Evolutionary conservation across 2,888 invertebrate species (phyloP), one percentile per base, ranked within the genome.

Genomic region (Drosophila paracracens): DNA sequence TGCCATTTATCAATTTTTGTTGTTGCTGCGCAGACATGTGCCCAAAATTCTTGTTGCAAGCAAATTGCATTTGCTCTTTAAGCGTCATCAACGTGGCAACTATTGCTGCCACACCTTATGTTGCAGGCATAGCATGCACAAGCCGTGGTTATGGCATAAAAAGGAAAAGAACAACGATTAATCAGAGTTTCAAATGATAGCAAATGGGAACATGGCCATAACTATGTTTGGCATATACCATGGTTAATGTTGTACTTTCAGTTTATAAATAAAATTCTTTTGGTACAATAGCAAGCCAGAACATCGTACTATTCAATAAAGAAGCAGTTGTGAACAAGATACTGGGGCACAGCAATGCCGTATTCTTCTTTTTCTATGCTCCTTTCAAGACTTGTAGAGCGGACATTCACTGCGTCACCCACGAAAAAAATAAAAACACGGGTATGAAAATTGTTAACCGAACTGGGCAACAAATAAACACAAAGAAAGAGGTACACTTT

Each of bases 41-140:
- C 62, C 59, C 59, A 69, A 73, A 75, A 53, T 70, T 74, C 59
- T 70, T 77, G 69, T 46, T 67, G 75, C 67, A 74, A 82, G 69
- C 68, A 77, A 85, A 88, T 82, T 80, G 81, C 81, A 73, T 77
- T 88, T 80, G 72, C 31, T 46, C 80, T 71, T 80, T 56, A 64
- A 74, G 61, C 63, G 52, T 46, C 46, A 63, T 64, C 80, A 67
- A 74, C 56, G 38, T 68, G 62, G 60, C 79, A 79, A 61, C 67
- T 76, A 82, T 36, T 48, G 13, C 6, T 59, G 52, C 52, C 48
- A 59, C 61, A 54, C 43, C 43, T 58, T 46, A 21, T 38, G 25
- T n/a, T 40, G 25, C 57, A 51, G 40, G 29, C n/a, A 50, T 53
- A 36, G 38, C 48, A 48, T 29, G n/a, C 25, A 25, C 18, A 33